Base-by-base conservation (phyloP, 2,888 invertebrate genomes). In the Cantharis rustica region DNA sequence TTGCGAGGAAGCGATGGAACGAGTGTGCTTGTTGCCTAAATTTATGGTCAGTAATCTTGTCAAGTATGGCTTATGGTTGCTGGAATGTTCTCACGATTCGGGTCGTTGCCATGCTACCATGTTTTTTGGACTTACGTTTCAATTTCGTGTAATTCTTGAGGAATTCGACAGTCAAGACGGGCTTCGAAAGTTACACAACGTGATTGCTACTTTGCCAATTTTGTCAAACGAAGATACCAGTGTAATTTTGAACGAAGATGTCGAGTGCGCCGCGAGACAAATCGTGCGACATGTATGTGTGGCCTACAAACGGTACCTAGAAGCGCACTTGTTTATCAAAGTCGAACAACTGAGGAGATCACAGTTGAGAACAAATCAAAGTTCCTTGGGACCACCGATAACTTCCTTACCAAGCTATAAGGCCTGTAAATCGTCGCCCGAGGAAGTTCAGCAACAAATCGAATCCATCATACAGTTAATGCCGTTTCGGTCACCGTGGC, bases 61-160 rank as follows among this genome's bases (percentile, higher is more conserved):
- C 64, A 93, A 91, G 91, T 93, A 98, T 88, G 96, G 96, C 0
- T 89, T 99, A 3, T 99, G 98, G 98, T 90, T 99, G 64, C 88
- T 99, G 70, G 98, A 98, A 85, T 97, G 98, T 83, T 97, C 98
- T 0, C 89, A 89, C 75, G 98, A 98, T 89, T 98, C 98, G 0
- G 98, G 98, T n/a, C 92, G 98, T 77, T 98, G 98, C 85, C 98
- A 99, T 88, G 98, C 98, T 2, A 96, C 98, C 23, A 98, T 98
- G 97, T 99, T 99, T 89, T 98, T 99, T 87, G 96, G 97, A 0
- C 92, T 98, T 69, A 95, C 96, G 9, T 98, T 98, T 88, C 95
- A 96, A 82, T 99, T 98, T 88, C 92, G 95, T 83, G 93, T 96
- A 0, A 97, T 99, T 84, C 89, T 99, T 10, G 97, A 98, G 83